These are phyloP conservation scores for Dromiciops gliroides DNA, from an alignment of 2,113 vertebrate genomes.

Conservation along the genomic window DNA sequence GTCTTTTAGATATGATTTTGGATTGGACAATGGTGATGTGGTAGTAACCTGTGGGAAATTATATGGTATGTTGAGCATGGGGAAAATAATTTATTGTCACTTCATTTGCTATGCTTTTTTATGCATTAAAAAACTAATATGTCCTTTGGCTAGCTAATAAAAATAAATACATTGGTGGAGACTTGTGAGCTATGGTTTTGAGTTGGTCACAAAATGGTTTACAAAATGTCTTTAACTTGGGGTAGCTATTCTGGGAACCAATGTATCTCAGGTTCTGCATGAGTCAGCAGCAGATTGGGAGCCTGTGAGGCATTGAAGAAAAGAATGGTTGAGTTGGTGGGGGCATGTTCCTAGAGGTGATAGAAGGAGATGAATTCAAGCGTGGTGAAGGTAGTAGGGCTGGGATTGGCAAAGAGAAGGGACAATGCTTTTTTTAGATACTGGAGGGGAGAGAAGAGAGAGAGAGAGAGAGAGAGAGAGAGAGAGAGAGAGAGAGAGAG, in stretches of 20 bases:
- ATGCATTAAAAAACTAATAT: not conserved
- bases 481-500: no score
- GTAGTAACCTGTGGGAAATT: not conserved
- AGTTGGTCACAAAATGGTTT: not conserved
- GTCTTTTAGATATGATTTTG: not conserved
- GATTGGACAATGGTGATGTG: not conserved
- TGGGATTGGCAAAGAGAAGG: not conserved
- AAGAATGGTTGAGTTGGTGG: not conserved
- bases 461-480: no score
- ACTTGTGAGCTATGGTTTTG: not conserved
- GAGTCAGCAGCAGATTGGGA: not conserved
- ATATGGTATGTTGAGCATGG: not conserved
- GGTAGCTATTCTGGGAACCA: not conserved
- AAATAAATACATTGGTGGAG: not conserved
- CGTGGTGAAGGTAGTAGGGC: not conserved
- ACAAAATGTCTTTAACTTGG: not conserved
- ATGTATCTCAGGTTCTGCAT: not conserved
- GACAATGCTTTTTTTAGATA: not conserved
- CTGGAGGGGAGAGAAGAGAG: not conserved
- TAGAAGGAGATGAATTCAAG: not conserved
- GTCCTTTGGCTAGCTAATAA: not conserved
- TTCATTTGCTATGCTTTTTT: not conserved
- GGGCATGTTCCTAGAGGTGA: not conserved
- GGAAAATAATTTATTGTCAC: not conserved
- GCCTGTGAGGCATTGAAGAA: not conserved